Evolutionary conservation across 2,888 invertebrate genomes (phyloP).

Genomic region (Cryptosula pallasiana): DNA sequence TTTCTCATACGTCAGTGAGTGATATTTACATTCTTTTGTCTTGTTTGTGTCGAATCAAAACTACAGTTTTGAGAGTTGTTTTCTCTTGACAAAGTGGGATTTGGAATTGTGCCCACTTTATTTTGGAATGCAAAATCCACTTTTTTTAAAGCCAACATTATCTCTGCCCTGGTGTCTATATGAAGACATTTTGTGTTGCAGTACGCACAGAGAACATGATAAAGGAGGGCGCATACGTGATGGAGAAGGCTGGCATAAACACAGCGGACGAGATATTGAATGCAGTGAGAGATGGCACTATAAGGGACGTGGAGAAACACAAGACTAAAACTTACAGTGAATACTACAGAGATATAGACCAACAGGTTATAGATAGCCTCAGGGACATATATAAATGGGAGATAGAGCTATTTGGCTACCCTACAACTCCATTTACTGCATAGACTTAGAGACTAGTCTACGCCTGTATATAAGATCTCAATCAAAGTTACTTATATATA

Average conservation of each 20-base stretch:
- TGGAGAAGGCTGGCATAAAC: not conserved
- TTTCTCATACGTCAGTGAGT: constrained; percentile 1
- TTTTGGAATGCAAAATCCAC: no score
- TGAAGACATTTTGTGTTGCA: not conserved
- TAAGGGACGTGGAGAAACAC: constrained; percentile 10
- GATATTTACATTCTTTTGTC: no score
- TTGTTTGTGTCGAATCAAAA: no score
- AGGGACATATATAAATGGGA: constrained; percentile 5
- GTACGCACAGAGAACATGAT: constrained; percentile 21
- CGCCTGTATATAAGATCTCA: no score
- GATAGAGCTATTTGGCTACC: constrained; percentile 16
- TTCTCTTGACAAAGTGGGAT: no score
- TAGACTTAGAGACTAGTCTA: not conserved
- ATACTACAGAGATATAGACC: constrained; percentile 4
- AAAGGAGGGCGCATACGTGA: constrained; percentile 12
- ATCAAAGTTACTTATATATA: no score
- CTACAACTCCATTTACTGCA: not conserved
- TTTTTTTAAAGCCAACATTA: no score
- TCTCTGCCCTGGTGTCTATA: no score
- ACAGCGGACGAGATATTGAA: not conserved
- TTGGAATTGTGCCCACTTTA: no score
- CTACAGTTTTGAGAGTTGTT: no score
- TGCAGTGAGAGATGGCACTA: not conserved
- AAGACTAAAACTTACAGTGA: not conserved
- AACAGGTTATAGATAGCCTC: not conserved